Evolutionary conservation across 2,888 invertebrate species (phyloP), one percentile per base, ranked within the genome.

Genomic region (Drosophila phalerata): DNA sequence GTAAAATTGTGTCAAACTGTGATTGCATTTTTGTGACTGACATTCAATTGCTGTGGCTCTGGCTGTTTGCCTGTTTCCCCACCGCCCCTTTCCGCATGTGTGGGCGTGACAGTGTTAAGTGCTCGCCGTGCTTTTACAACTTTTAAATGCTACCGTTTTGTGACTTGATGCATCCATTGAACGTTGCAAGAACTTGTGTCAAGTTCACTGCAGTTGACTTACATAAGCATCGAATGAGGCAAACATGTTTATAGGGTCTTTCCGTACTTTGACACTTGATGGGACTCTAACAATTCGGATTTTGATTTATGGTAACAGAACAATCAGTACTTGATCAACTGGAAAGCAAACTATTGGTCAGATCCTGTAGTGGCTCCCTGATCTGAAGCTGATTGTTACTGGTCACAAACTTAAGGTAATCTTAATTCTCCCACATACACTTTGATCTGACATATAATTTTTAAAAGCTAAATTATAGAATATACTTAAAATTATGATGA

Each of bases 11-110:
- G 85, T 85, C 85, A 88, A 85, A 88, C 85, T 84, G 84, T 85
- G 85, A 85, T 85, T 88, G 88, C 88, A 85, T 85, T 85, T 84
- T 85, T 85, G 73, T 85, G 88, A 88, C 83, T 85, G 84, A 75
- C 88, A 85, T 85, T 85, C 84, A 88, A 85, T 85, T 85, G 85
- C 85, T 79, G 69, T 73, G 72, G 79, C 66, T 72, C 47, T 38
- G 13, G 28, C 45, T 79, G 73, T 72, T 84, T 79, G 86, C 42
- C 72, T 62, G n/a, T n/a, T 72, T 53, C 56, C 43, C 63, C 67
- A 51, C 65, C 47, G 5, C 30, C 5, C 19, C 25, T 5, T 13
- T 3, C 9, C n/a, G 22, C 51, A 28, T 32, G 17, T 32, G 38
- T 43, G 47, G 32, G 69, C 47, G 43, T 73, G 60, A 55, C 63